Conservation (phyloP, 2,888 invertebrate genomes). For the Pterobdella sp. region DNA sequence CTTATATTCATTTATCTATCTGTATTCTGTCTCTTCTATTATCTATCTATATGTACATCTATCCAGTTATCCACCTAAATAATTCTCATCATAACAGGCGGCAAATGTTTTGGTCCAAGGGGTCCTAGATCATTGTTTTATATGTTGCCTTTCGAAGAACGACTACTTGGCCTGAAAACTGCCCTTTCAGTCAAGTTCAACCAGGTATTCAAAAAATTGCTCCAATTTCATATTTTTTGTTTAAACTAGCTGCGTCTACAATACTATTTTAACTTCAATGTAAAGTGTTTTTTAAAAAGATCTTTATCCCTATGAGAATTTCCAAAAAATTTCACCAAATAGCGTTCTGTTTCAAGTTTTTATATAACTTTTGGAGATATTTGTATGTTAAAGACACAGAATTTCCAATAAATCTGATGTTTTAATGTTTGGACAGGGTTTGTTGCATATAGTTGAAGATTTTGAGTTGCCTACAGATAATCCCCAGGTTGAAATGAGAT, state of each 20-base stretch:
- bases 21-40: not conserved
- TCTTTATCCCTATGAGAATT: too few relatives aligned
- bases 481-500: constrained; percentile 50
- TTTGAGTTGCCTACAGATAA: constrained; percentile 78
- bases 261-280: too few relatives aligned
- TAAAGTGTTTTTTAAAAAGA: too few relatives aligned
- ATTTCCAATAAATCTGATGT: too few relatives aligned
- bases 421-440: too few relatives aligned
- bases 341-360: too few relatives aligned
- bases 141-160: constrained; percentile 73
- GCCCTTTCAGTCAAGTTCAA: constrained; percentile 82
- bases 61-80: not conserved
- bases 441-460: constrained; percentile 78
- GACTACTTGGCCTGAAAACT: constrained; percentile 72
- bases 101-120: constrained; percentile 78
- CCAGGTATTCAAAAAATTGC: constrained; percentile 53
- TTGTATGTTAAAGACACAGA: too few relatives aligned
- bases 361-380: too few relatives aligned
- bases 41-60: not conserved
- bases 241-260: too few relatives aligned
- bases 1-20: not conserved
- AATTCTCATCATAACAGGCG: constrained; percentile 55
- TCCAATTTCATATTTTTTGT: not conserved
- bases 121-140: constrained; percentile 83
- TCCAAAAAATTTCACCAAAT: too few relatives aligned